These are phyloP conservation scores for Pogonocichla stellata DNA, from an alignment of 2,113 vertebrate genomes.

Conservation along the genomic window DNA sequence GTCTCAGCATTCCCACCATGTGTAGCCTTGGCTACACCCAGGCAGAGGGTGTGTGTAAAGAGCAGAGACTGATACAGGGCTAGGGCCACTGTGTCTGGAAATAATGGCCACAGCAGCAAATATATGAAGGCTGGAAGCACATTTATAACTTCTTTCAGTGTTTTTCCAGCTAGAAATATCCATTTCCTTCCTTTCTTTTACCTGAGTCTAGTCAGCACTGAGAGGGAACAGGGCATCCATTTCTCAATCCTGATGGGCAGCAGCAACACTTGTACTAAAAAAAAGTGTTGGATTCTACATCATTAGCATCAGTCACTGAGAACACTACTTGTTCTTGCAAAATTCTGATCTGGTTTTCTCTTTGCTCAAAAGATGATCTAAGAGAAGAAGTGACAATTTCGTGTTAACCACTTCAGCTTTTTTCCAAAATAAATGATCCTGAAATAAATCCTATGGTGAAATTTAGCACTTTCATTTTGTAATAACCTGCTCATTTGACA, in stretches of 20 bases:
- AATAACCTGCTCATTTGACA: conserved; percentile 15
- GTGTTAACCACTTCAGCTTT: neutral
- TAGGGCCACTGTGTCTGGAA: neutral
- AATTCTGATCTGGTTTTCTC: neutral
- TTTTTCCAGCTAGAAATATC: neutral
- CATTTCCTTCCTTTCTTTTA: neutral
- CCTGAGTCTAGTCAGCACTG: neutral
- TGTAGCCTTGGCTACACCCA: neutral
- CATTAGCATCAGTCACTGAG: neutral
- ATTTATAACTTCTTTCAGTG: neutral
- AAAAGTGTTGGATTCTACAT: neutral
- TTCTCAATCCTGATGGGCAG: neutral
- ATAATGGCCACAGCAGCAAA: neutral
- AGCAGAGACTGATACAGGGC: neutral
- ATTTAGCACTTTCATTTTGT: neutral
- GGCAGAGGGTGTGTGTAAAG: neutral
- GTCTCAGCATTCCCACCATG: neutral
- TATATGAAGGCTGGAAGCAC: neutral
- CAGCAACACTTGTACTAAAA: neutral
- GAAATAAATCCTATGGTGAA: neutral
- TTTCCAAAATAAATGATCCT: neutral
- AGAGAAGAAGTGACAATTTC: neutral
- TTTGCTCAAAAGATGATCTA: neutral
- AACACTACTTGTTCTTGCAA: neutral
- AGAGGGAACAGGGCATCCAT: neutral